Evolutionary conservation across 2,888 invertebrate species (phyloP), one percentile per base, ranked within the genome.

Genomic region (Rhogogaster chlorosoma): DNA sequence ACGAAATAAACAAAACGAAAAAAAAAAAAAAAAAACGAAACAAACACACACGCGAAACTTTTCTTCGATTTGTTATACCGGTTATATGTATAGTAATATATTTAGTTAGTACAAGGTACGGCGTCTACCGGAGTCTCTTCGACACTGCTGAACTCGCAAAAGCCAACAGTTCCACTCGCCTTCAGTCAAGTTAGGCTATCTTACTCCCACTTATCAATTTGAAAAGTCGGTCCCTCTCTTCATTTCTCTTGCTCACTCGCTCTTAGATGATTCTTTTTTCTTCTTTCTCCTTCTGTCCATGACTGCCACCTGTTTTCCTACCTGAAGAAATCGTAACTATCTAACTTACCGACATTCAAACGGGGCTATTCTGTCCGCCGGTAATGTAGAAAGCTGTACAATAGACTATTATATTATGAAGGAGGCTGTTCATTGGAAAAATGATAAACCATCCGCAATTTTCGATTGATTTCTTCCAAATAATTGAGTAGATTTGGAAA

Each of bases 141-240:
- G 32, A 67, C 67, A 67, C 67, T 67, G 67, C 32, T 71, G 53
- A 80, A 87, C 87, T 87, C 85, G 83, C 84, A 70, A 70, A 67
- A 12, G 22, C 84, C 32, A 71, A 45, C 85, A 84, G 80, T 67
- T 85, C 64, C 32, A 49, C 82, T 73, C 71, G 32, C 82, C 84
- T 5, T 49, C 75, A 10, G 42, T 42, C 38, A 83, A 83, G 53
- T 83, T 32, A 49, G 12, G 49, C 36, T 42, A 42, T 64, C 71
- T 78, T 75, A 61, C 67, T 86, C 84, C 83, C 82, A 78, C 86
- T 86, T 78, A 85, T 87, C 85, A 84, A 87, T 87, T 88, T 88
- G 87, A 88, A 88, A 88, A 88, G 84, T 85, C 82, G 87, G 87
- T 87, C 87, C 86, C 38, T 57, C 45, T 29, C 64, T 85, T 64